Evolutionary conservation across 2,113 vertebrate genomes (phyloP).

Genomic region (Elephantulus edwardii): DNA sequence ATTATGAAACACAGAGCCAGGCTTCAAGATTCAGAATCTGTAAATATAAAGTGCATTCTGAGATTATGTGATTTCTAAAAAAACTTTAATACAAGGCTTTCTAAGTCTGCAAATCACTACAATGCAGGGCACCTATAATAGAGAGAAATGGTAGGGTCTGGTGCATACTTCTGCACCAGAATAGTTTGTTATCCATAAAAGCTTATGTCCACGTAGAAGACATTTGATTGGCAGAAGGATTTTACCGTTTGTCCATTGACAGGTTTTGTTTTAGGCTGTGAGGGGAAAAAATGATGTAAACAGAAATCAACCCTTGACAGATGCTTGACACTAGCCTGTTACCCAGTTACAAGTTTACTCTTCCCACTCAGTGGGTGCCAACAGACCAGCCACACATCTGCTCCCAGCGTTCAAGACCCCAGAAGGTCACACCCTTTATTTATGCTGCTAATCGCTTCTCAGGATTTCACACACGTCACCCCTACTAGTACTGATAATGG

Average conservation of each 20-base stretch:
- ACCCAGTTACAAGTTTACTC: neutral
- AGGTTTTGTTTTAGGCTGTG: neutral
- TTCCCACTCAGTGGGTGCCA: neutral
- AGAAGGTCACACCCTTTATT: fast-evolving
- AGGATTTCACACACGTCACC: neutral
- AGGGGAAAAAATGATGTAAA: neutral
- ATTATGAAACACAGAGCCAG: neutral
- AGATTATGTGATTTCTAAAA: neutral
- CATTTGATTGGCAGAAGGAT: neutral
- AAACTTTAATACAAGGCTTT: neutral
- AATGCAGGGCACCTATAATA: neutral
- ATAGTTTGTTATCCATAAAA: no score
- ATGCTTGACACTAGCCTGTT: neutral
- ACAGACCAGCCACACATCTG: neutral
- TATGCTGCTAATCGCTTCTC: neutral
- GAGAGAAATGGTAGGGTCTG: neutral
- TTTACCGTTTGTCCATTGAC: neutral
- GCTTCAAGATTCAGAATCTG: neutral
- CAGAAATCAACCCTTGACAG: neutral
- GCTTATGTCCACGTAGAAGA: neutral
- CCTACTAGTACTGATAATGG: neutral
- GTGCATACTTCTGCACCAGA: neutral
- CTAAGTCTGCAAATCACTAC: neutral
- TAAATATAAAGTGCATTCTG: neutral
- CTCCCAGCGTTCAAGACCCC: no score